A percentile compares a stretch with the other conserved stretches of the same genome.
Conservation (phyloP, 2,888 invertebrate species). For the Coelopa pilipes region DNA sequence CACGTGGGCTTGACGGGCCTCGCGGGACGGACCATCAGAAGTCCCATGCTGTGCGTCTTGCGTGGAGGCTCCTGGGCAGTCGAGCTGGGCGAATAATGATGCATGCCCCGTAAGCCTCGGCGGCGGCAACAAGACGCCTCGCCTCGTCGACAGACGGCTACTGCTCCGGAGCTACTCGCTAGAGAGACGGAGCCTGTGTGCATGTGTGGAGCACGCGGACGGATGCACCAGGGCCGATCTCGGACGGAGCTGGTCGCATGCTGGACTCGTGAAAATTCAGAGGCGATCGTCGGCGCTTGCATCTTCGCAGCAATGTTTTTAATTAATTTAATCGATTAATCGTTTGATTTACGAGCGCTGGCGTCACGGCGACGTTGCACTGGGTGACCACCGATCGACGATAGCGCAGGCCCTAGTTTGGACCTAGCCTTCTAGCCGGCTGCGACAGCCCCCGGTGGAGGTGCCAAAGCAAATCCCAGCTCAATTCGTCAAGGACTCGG, state of each 20-base stretch:
- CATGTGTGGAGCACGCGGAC: slow-evolving; percentile 16
- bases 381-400: too few species aligned
- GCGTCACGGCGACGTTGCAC: slow-evolving; percentile 45
- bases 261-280: slow-evolving; percentile 48
- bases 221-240: slow-evolving; percentile 15
- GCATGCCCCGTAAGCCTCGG: slow-evolving; percentile 14
- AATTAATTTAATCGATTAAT: slow-evolving; percentile 63
- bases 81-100: slow-evolving; percentile 36
- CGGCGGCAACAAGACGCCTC: slow-evolving; percentile 49
- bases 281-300: slow-evolving; percentile 47
- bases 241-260: slow-evolving; percentile 49
- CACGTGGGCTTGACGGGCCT: slow-evolving; percentile 45
- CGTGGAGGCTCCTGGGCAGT: slow-evolving; percentile 31
- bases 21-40: slow-evolving; percentile 28
- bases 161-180: slow-evolving; percentile 49
- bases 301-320: slow-evolving; percentile 47
- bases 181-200: slow-evolving; percentile 38
- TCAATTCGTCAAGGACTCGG: too few species aligned
- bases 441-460: too few species aligned
- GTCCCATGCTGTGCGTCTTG: slow-evolving; percentile 44
- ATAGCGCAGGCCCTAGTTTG: too few species aligned
- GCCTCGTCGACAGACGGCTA: slow-evolving; percentile 53
- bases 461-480: too few species aligned
- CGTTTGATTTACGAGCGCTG: slow-evolving; percentile 59
- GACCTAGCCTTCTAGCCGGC: too few species aligned